phyloP scores from a whole-genome alignment of 2,797 vertebrate species.

The Sebastes vulpes region DNA sequence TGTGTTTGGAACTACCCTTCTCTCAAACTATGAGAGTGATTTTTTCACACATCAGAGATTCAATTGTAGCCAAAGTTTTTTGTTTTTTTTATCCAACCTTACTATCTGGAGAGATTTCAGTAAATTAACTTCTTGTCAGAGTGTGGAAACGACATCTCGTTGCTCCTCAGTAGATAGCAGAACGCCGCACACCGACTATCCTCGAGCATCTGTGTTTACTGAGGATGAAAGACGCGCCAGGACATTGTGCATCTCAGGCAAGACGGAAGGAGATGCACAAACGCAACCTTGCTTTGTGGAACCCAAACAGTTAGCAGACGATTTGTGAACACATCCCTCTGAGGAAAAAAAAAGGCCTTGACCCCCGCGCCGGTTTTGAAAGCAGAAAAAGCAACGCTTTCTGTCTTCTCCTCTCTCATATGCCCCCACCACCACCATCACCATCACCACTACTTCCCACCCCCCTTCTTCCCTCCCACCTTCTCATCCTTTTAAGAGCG shows the following conservation, averaged over 20 bases:
- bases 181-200: slow-evolving; percentile 42
- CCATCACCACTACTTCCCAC: background rate
- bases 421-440: background rate
- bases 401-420: slow-evolving; percentile 43
- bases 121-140: slow-evolving; percentile 55
- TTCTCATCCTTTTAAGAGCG: slow-evolving; percentile 74
- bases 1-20: background rate
- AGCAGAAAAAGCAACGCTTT: slow-evolving; percentile 59
- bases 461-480: slow-evolving; percentile 6
- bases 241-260: slow-evolving; percentile 57
- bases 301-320: slow-evolving; percentile 64
- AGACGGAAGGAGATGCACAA: slow-evolving; percentile 63
- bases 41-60: background rate
- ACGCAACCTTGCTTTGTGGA: slow-evolving; percentile 64
- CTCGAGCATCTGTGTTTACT: slow-evolving; percentile 73
- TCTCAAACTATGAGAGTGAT: slow-evolving; percentile 3
- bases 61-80: slow-evolving; percentile 21
- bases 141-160: slow-evolving; percentile 55
- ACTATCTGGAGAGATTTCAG: slow-evolving; percentile 31
- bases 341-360: slow-evolving; percentile 56
- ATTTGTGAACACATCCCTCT: slow-evolving; percentile 62
- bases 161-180: slow-evolving; percentile 69
- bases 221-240: slow-evolving; percentile 61
- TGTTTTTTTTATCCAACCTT: slow-evolving; percentile 27
- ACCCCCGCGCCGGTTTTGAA: slow-evolving; percentile 50